Conservation (phyloP, 2,888 invertebrate genomes). For the Heliconius erato region DNA sequence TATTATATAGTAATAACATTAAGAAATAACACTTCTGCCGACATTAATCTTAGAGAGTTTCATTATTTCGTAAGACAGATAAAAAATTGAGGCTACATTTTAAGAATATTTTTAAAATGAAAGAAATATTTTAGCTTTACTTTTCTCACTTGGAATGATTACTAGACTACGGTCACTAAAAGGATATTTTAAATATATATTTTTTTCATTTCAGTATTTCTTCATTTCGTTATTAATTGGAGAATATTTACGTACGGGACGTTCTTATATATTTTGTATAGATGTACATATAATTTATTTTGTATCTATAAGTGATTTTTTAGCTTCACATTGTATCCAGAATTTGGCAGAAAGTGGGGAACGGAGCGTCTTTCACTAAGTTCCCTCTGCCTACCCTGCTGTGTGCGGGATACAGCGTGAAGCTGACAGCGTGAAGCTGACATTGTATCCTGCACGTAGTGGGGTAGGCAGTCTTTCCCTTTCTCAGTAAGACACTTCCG, state of each 20-base stretch:
- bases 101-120: constrained; percentile 19
- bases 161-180: not conserved
- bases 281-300: too few species aligned
- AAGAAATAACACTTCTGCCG: not conserved
- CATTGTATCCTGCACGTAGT: too few species aligned
- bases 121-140: not conserved
- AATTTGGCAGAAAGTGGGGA: too few species aligned
- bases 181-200: not conserved
- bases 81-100: constrained; percentile 23
- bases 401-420: too few species aligned
- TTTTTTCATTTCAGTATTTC: not conserved
- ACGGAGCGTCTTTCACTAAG: too few species aligned
- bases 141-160: not conserved
- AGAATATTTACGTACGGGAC: not conserved
- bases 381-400: too few species aligned
- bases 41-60: constrained; percentile 20
- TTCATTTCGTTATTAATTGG: not conserved
- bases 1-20: not conserved
- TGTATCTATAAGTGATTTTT: too few species aligned
- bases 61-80: constrained; percentile 10
- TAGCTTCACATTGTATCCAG: too few species aligned
- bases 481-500: too few species aligned
- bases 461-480: too few species aligned
- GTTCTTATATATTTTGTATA: not conserved
- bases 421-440: too few species aligned